A percentile compares a stretch with the other conserved stretches of the same genome.
Evolutionary conservation across 2,113 vertebrate genomes (phyloP).

Genomic region (Apistogramma diplotaenia): DNA sequence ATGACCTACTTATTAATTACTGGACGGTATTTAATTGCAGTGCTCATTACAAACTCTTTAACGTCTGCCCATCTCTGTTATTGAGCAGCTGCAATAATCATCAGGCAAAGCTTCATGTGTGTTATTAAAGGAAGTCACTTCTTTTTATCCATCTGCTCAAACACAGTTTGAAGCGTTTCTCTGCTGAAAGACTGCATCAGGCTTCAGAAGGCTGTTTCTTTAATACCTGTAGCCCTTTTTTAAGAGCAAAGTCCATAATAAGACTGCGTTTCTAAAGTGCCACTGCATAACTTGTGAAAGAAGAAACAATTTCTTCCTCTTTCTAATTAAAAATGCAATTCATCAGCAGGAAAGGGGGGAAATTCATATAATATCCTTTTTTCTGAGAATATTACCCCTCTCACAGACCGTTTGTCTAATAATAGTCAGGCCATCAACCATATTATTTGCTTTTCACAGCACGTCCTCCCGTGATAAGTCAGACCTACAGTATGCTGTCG

Average conservation of each 20-base stretch:
- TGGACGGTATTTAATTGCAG: not conserved
- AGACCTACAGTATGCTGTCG: too few relatives aligned
- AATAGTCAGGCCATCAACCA: too few relatives aligned
- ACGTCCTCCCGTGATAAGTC: too few relatives aligned
- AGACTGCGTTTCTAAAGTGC: not conserved
- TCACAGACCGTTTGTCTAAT: too few relatives aligned
- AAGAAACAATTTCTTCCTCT: not conserved
- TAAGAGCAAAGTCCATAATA: too few relatives aligned
- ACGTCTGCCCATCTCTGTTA: not conserved
- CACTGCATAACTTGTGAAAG: not conserved
- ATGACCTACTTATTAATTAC: too few relatives aligned
- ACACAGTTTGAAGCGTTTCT: not conserved
- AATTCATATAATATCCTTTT: too few relatives aligned
- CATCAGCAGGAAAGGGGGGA: not conserved
- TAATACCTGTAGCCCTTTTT: too few relatives aligned
- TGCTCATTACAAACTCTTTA: not conserved
- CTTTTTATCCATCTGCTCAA: not conserved
- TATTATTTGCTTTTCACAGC: too few relatives aligned
- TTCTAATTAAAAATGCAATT: not conserved
- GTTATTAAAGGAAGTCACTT: not conserved
- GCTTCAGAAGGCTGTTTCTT: too few relatives aligned
- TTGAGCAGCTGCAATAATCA: not conserved
- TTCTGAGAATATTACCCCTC: too few relatives aligned
- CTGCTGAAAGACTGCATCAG: not conserved
- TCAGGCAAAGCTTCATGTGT: not conserved